Conservation (phyloP, 2,888 invertebrate genomes). For the Scaptomyza parva region DNA sequence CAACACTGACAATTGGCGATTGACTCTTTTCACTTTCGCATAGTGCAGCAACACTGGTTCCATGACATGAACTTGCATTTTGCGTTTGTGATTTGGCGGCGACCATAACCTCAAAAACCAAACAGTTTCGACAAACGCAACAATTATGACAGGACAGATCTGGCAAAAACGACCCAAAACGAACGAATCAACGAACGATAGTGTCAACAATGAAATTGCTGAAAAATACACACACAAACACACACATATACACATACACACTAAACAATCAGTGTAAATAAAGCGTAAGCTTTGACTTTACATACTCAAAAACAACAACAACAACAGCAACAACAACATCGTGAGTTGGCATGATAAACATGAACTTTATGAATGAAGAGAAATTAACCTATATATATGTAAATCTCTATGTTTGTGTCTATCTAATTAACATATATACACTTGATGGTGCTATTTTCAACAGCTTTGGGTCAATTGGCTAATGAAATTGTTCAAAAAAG, state of each 20-base stretch:
- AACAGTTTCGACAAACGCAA: constrained; percentile 45
- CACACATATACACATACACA: not conserved
- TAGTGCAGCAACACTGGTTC: too few species aligned
- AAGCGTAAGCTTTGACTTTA: constrained; percentile 34
- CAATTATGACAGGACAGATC: constrained; percentile 80
- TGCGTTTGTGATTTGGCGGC: too few species aligned
- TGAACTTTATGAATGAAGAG: constrained; percentile 63
- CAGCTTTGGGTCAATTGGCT: constrained; percentile 48
- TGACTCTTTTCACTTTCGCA: constrained; percentile 54
- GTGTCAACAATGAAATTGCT: constrained; percentile 82
- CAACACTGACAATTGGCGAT: constrained; percentile 9
- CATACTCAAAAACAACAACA: constrained; percentile 35
- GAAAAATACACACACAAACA: constrained; percentile 40
- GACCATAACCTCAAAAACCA: constrained; percentile 44
- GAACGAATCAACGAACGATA: constrained; percentile 39
- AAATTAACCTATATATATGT: constrained; percentile 8
- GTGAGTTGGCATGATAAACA: constrained; percentile 63
- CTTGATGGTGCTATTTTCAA: not conserved
- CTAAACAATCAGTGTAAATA: constrained; percentile 38
- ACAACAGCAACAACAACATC: not conserved
- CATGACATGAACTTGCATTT: constrained; percentile 61
- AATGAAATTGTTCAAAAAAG: constrained; percentile 44
- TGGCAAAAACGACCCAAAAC: constrained; percentile 16
- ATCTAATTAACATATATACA: not conserved
- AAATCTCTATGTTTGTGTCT: not conserved